These are phyloP conservation scores for Neomonachus schauinslandi DNA, from an alignment of 2,113 vertebrate species.

Conservation along the genomic window DNA sequence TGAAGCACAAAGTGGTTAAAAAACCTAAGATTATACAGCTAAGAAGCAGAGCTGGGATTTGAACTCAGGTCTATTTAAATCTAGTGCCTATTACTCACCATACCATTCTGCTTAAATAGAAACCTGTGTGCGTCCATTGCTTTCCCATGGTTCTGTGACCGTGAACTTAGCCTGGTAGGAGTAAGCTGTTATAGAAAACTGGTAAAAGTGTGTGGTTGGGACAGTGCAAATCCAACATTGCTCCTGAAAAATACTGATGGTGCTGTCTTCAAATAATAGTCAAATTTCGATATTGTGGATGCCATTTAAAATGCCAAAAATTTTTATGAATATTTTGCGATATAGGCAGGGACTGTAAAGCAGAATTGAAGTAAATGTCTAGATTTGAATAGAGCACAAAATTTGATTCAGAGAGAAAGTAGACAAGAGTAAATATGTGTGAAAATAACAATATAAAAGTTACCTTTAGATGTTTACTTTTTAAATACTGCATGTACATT, in stretches of 20 bases:
- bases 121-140: background rate
- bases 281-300: background rate
- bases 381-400: background rate
- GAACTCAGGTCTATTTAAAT: conserved; percentile 22
- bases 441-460: conserved; percentile 23
- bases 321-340: conserved; percentile 39
- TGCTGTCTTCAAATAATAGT: background rate
- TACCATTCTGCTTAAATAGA: background rate
- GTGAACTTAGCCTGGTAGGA: background rate
- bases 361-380: background rate
- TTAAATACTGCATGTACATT: background rate
- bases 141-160: background rate
- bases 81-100: background rate
- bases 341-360: background rate
- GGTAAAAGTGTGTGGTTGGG: background rate
- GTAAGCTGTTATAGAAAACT: background rate
- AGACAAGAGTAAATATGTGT: background rate
- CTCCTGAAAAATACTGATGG: background rate
- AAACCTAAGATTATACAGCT: background rate
- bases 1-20: background rate
- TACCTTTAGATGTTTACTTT: conserved; percentile 3
- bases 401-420: background rate
- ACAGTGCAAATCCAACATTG: background rate
- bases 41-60: conserved; percentile 22
- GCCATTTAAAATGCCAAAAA: background rate